A percentile compares a stretch with the other conserved stretches of the same genome.
Conservation (phyloP, 2,888 invertebrate species). For the Sesamia inferens region DNA sequence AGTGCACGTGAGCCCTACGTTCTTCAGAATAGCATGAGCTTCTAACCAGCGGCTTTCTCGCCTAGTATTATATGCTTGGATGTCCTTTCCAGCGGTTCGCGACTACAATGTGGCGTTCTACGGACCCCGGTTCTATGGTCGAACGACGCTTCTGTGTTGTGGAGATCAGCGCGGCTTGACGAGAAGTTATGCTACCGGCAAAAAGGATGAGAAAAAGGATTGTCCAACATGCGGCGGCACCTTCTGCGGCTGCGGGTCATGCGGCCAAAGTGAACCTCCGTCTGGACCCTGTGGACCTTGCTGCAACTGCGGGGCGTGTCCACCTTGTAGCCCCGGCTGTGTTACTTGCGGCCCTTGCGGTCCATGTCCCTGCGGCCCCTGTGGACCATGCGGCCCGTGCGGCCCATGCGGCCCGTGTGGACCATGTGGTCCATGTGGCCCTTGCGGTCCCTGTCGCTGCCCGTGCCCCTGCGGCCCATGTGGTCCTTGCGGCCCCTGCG, state of each 20-base stretch:
- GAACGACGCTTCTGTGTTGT: slow-evolving; percentile 68
- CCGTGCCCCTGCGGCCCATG: slow-evolving; percentile 71
- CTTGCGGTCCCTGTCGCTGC: slow-evolving; percentile 64
- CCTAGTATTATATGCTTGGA: slow-evolving; percentile 84
- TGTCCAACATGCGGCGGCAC: slow-evolving; percentile 56
- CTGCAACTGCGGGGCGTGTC: slow-evolving; percentile 66
- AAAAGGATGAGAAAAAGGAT: slow-evolving; percentile 67
- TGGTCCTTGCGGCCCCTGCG: slow-evolving; percentile 64
- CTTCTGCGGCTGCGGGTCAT: slow-evolving; percentile 61
- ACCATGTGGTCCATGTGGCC: slow-evolving; percentile 66
- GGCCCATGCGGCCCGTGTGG: slow-evolving; percentile 68
- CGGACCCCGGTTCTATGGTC: slow-evolving; percentile 58
- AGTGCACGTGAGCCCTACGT: slow-evolving; percentile 75
- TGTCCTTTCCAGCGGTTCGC: slow-evolving; percentile 81
- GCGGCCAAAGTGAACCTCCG: slow-evolving; percentile 66
- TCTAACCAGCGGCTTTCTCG: slow-evolving; percentile 75
- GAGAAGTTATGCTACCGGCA: slow-evolving; percentile 68
- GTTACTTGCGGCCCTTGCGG: slow-evolving; percentile 59
- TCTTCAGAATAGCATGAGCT: slow-evolving; percentile 82
- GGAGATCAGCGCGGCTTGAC: slow-evolving; percentile 70
- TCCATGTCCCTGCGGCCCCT: slow-evolving; percentile 63
- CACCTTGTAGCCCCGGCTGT: slow-evolving; percentile 57
- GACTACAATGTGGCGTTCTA: slow-evolving; percentile 61
- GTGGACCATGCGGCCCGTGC: slow-evolving; percentile 70
- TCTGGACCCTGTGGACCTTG: slow-evolving; percentile 73